Evolutionary conservation across 2,888 invertebrate species (phyloP), one percentile per base, ranked within the genome.

Genomic region (Eristalinus aeneus): DNA sequence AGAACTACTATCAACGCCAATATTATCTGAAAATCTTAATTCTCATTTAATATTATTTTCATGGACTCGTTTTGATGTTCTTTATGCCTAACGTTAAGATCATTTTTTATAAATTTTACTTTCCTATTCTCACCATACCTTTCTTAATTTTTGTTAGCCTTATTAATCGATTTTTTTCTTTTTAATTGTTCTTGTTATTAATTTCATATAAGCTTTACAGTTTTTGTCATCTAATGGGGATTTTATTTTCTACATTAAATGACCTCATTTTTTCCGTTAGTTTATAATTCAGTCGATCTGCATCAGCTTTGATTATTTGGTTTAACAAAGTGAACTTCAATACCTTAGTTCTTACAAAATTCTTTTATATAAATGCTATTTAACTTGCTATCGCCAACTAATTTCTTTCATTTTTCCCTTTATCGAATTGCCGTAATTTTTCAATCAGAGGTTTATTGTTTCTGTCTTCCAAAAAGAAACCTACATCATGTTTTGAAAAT

Each of bases 371-470:
- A 53, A 60, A 80, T 74, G 31, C 78, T 79, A 54, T 84, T 88
- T 56, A 88, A 74, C 71, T 88, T 78, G 32, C 82, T 88, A 23
- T 88, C 87, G 23, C 34, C 78, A 27, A 80, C 64, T 31, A 79
- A 36, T 83, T 86, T 83, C n/a, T 46, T 81, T 79, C 31, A 79
- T 34, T 31, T 77, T 77, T 10, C 83, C 83, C 32, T 85, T 67
- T 36, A 81, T 82, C 27, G 80, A 81, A 58, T n/a, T n/a, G n/a
- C n/a, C 73, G 79, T 27, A 27, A 5, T 27, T 27, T 27, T 27
- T 27, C 5, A n/a, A n/a, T n/a, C n/a, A n/a, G n/a, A n/a, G n/a
- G n/a, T n/a, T n/a, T n/a, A n/a, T n/a, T n/a, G n/a, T n/a, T n/a
- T n/a, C n/a, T n/a, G n/a, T n/a, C n/a, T n/a, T n/a, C n/a, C n/a